phyloP scores from a whole-genome alignment of 2,113 vertebrate genomes.

The Rhagologus leucostigma region DNA sequence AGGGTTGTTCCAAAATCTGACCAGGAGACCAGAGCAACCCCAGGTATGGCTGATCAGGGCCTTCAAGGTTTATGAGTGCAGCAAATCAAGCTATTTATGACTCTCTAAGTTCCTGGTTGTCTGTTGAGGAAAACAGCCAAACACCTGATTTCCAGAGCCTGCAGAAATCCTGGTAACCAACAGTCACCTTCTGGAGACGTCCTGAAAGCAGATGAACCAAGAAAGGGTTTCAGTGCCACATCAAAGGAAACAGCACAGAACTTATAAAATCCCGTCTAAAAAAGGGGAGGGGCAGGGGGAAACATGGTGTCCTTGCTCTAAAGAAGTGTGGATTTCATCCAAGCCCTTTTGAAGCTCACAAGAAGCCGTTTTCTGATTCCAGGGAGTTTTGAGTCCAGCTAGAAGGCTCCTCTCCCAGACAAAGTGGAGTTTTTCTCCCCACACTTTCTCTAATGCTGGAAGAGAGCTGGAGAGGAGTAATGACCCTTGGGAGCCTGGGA shows the following conservation, averaged over 20 bases:
- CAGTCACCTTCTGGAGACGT: neutral
- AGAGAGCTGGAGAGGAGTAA: neutral
- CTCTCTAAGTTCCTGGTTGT: neutral
- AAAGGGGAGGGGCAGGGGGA: fast-evolving
- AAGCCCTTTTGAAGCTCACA: neutral
- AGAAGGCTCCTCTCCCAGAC: neutral
- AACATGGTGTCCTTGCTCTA: neutral
- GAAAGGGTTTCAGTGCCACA: neutral
- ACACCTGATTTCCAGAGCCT: neutral
- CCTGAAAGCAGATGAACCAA: neutral
- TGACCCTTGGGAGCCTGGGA: conserved; percentile 1
- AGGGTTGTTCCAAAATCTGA: neutral
- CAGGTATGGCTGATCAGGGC: neutral
- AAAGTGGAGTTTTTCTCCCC: neutral
- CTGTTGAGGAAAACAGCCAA: neutral
- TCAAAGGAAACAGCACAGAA: neutral
- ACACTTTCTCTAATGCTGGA: neutral
- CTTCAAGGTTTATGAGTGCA: neutral
- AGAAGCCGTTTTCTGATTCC: neutral
- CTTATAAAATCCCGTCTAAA: neutral
- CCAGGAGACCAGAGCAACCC: neutral
- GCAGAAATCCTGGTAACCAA: neutral
- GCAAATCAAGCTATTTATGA: neutral
- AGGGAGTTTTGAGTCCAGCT: neutral
- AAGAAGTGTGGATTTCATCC: neutral